phyloP scores from a whole-genome alignment of 1,140 invertebrate genomes.

The Bombus vancouverensis region DNA sequence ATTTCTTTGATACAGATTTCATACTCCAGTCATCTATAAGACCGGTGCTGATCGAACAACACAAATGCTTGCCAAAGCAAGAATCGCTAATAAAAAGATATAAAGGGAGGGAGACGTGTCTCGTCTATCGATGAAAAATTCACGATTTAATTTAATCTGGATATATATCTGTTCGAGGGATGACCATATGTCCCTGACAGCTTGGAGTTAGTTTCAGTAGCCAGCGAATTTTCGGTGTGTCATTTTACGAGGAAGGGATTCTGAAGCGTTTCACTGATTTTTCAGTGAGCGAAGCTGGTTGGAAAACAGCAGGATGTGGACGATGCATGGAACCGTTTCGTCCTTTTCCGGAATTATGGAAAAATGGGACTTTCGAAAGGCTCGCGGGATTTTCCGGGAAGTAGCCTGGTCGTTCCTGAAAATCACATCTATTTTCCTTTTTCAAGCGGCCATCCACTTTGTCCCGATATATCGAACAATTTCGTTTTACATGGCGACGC shows the following conservation, averaged over 20 bases:
- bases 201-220: not conserved
- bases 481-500: not conserved
- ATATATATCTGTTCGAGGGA: not conserved
- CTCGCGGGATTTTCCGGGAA: not conserved
- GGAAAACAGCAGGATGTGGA: not conserved
- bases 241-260: not conserved
- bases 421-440: not conserved
- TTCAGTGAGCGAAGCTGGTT: not conserved
- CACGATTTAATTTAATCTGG: not conserved
- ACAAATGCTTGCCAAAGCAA: not conserved
- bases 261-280: not conserved
- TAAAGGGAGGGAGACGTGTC: not conserved
- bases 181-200: not conserved
- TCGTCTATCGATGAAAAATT: not conserved
- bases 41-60: not conserved
- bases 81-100: not conserved
- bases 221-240: not conserved
- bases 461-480: not conserved
- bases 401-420: not conserved
- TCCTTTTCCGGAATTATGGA: not conserved
- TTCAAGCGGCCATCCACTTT: not conserved
- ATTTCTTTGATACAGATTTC: too few species aligned
- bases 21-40: too few species aligned
- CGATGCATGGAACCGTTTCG: not conserved
- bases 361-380: not conserved